Conservation (phyloP, 2,113 vertebrate genomes). For the Blennius ocellaris region DNA sequence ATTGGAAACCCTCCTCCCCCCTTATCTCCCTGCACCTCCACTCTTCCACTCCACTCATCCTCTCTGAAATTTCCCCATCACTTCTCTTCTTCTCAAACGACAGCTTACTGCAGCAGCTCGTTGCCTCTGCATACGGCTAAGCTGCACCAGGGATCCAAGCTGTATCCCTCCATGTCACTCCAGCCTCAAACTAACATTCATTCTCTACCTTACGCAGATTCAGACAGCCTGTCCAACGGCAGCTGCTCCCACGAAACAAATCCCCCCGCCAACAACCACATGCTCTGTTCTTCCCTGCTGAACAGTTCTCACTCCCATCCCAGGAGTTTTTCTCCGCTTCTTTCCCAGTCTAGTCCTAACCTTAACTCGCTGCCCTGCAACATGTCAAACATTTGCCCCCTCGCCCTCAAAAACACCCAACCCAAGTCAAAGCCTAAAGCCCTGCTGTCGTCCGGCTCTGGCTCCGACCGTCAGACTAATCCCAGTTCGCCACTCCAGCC, state of each 20-base stretch:
- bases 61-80: slow-evolving; percentile 36
- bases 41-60: slow-evolving; percentile 45
- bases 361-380: slow-evolving; percentile 31
- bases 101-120: neutral
- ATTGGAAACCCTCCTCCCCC: slow-evolving; percentile 56
- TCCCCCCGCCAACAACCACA: slow-evolving; percentile 15
- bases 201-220: slow-evolving; percentile 23
- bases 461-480: slow-evolving; percentile 52
- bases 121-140: slow-evolving; percentile 26
- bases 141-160: slow-evolving; percentile 17
- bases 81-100: slow-evolving; percentile 35
- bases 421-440: slow-evolving; percentile 31
- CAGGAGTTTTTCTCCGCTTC: slow-evolving; percentile 22
- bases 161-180: neutral
- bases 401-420: slow-evolving; percentile 35
- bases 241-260: slow-evolving; percentile 53
- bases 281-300: slow-evolving; percentile 32
- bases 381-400: slow-evolving; percentile 27
- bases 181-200: slow-evolving; percentile 14
- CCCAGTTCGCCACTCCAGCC: slow-evolving; percentile 14
- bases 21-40: slow-evolving; percentile 43
- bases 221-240: slow-evolving; percentile 36
- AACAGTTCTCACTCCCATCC: slow-evolving; percentile 29
- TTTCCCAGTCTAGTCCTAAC: slow-evolving; percentile 44
- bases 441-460: slow-evolving; percentile 33